phyloP scores from a whole-genome alignment of 2,888 invertebrate genomes.

The Dicranocentrus wangi region DNA sequence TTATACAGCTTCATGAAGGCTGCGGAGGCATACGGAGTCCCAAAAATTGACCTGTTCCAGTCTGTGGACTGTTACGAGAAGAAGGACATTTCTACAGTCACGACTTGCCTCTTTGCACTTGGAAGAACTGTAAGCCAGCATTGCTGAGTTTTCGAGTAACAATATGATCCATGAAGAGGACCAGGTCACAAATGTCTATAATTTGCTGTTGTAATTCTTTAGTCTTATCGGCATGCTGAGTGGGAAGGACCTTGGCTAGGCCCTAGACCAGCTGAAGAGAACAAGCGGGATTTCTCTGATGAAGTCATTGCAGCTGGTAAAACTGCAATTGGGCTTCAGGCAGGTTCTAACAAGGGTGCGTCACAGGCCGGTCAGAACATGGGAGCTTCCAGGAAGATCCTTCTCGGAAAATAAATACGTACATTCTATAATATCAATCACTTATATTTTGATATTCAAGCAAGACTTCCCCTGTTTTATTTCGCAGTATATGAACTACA shows the following conservation, averaged over 20 bases:
- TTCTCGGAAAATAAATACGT: constrained; percentile 87
- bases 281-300: constrained; percentile 94
- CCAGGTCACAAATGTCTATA: no score
- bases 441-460: constrained; percentile 21
- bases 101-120: constrained; percentile 88
- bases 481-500: constrained; percentile 41
- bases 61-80: constrained; percentile 97
- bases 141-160: constrained; percentile 10
- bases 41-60: constrained; percentile 94
- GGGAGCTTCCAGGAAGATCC: constrained; percentile 91
- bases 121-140: constrained; percentile 85
- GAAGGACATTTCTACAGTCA: constrained; percentile 90
- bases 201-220: no score
- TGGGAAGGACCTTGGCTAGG: constrained; percentile 92
- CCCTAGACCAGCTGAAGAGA: constrained; percentile 94
- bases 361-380: constrained; percentile 92
- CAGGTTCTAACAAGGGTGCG: constrained; percentile 96
- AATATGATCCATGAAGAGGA: no score
- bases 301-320: constrained; percentile 91
- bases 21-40: constrained; percentile 89
- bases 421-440: not conserved
- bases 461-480: constrained; percentile 38
- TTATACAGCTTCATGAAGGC: constrained; percentile 87
- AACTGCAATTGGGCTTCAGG: constrained; percentile 93
- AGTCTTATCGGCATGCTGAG: constrained; percentile 90